Conservation (phyloP, 2,113 vertebrate species). For the rabbit (Oryctolagus cuniculus) region DNA sequence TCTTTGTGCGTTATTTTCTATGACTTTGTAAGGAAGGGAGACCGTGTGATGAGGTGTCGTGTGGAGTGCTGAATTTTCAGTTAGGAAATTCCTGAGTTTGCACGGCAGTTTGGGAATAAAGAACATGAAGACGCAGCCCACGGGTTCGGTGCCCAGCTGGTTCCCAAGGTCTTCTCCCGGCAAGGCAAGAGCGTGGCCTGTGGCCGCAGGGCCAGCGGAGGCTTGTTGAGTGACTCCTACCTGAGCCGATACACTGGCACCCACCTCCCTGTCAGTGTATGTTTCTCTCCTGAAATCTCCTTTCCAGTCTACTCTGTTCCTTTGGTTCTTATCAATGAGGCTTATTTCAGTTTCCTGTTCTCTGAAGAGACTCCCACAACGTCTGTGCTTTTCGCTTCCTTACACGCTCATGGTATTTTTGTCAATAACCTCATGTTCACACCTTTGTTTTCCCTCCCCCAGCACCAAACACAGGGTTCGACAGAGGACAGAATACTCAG, state of each 20-base stretch:
- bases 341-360: background rate
- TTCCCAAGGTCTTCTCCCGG: background rate
- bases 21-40: background rate
- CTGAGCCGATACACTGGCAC: fast-evolving
- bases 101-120: background rate
- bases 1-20: background rate
- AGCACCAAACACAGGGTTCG: background rate
- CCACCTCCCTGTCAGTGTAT: background rate
- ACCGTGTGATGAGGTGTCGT: background rate
- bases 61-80: background rate
- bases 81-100: background rate
- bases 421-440: no score
- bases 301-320: background rate
- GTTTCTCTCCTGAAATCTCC: background rate
- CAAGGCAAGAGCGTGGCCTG: no score
- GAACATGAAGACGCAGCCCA: background rate
- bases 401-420: background rate
- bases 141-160: background rate
- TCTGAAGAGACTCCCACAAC: background rate
- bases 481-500: background rate
- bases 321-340: background rate
- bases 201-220: background rate
- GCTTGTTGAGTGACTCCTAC: background rate
- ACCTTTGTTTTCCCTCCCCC: background rate
- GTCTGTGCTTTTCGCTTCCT: background rate